phyloP scores from a whole-genome alignment of 1,140 invertebrate genomes.

The Aphelinus atriplicis region DNA sequence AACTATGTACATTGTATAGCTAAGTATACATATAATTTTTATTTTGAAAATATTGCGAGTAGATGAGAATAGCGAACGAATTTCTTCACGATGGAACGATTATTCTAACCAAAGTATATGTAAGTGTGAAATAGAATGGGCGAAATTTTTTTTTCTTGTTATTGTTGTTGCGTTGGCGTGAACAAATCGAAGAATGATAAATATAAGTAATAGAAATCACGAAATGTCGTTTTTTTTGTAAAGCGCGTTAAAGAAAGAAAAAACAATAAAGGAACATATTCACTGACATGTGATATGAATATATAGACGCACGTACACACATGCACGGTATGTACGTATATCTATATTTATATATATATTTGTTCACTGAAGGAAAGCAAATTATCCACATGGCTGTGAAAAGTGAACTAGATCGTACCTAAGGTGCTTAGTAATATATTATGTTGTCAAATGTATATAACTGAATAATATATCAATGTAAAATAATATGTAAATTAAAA shows the following conservation, averaged over 20 bases:
- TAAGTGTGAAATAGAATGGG: conserved; percentile 38
- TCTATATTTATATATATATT: conserved; percentile 51
- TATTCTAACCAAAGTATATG: conserved; percentile 56
- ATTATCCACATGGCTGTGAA: conserved; percentile 67
- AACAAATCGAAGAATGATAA: conserved; percentile 31
- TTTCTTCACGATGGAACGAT: conserved; percentile 48
- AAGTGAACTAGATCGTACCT: conserved; percentile 67
- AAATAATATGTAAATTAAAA: conserved; percentile 57
- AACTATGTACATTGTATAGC: conserved; percentile 23
- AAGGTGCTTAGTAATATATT: conserved; percentile 66
- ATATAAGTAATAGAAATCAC: conserved; percentile 30
- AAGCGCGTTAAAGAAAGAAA: conserved; percentile 32
- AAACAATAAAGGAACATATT: conserved; percentile 37
- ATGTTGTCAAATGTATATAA: conserved; percentile 63
- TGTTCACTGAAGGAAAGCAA: conserved; percentile 66
- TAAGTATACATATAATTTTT: conserved; percentile 22
- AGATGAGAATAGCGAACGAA: conserved; percentile 42
- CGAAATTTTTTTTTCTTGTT: conserved; percentile 33
- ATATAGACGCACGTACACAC: conserved; percentile 31
- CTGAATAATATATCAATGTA: conserved; percentile 62
- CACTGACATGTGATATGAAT: conserved; percentile 39
- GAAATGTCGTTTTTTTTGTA: conserved; percentile 26
- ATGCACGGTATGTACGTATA: conserved; percentile 20
- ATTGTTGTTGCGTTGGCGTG: conserved; percentile 38
- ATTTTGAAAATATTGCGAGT: conserved; percentile 41